Conservation (phyloP, 1,140 invertebrate species). For the Gonioctena quinquepunctata region DNA sequence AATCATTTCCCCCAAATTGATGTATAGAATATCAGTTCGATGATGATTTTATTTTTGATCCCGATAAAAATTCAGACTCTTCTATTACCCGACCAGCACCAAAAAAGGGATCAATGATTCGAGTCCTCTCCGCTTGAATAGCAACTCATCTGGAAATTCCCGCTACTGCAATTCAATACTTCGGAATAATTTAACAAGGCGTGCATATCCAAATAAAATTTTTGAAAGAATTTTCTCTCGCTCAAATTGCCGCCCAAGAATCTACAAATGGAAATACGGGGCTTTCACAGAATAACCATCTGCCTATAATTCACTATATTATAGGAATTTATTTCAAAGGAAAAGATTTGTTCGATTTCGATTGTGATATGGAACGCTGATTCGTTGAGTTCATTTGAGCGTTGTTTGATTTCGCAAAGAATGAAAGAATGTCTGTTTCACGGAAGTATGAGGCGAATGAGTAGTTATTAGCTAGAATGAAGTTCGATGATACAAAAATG, state of each 20-base stretch:
- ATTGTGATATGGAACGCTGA: background rate
- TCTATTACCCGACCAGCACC: too few relatives aligned
- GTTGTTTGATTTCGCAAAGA: background rate
- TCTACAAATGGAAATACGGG: background rate
- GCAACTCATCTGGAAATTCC: slow-evolving; percentile 31
- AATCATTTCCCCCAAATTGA: too few relatives aligned
- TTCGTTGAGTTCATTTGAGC: background rate
- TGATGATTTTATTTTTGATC: too few relatives aligned
- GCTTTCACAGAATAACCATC: background rate
- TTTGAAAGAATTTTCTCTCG: slow-evolving; percentile 10
- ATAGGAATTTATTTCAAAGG: background rate
- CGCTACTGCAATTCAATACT: slow-evolving; percentile 35
- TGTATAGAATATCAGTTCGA: too few relatives aligned
- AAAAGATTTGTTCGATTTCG: background rate
- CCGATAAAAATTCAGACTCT: too few relatives aligned
- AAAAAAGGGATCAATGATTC: slow-evolving; percentile 32
- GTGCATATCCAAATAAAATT: slow-evolving; percentile 34
- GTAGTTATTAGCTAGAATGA: too few relatives aligned
- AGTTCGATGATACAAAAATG: too few relatives aligned
- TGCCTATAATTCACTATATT: background rate
- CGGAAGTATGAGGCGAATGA: too few relatives aligned
- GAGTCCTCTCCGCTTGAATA: slow-evolving; percentile 20
- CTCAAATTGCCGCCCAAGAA: slow-evolving; percentile 3
- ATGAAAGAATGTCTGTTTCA: too few relatives aligned
- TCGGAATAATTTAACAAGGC: slow-evolving; percentile 40